Base-by-base conservation (phyloP, 2,888 invertebrate species). In the Prosapia bicincta region DNA sequence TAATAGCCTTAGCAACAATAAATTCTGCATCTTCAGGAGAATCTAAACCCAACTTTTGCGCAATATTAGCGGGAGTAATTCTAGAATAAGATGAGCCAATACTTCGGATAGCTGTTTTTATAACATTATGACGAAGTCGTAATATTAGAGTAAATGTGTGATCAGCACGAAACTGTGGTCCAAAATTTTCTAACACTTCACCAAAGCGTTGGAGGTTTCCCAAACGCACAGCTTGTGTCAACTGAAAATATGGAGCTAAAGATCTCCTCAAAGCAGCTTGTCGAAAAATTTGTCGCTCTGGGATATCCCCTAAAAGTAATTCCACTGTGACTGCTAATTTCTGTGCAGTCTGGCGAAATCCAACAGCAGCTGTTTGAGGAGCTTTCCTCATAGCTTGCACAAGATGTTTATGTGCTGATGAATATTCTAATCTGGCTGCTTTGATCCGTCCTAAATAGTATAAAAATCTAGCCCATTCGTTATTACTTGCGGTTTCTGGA, bases 21-120 rank as follows among this genome's bases (percentile, higher is more conserved):
- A 98, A 99, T 85, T 99, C 99, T 0, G 99, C 99, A 89, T 99
- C 99, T 84, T 98, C 97, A 0, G 96, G 93, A 0, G 96, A 97
- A 84, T 98, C 98, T 69, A 99, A 87, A 43, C 96, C 94, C 78
- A 99, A 87, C 83, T 99, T 99, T 79, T 92, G 90, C 0, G 98
- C 98, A 82, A 99, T 97, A 84, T 99, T 98, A 79, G 92, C 91
- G 0, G 99, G 93, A 2, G 97, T 97, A 82, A 99, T 99, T 78
- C 97, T 90, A 0, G 98, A 98, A 85, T 99, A 99, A 0, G 98
- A 98, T 28, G 97, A 85, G 0, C 97, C 98, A 85, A 99, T 99
- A 71, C 97, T 95, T 43, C 98, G 90, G 74, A 99, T 95, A 0
- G 98, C 98, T 13, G 99, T 99, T 86, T 99, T 99, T 82, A 99